phyloP scores from a whole-genome alignment of 37 sponge, comb jelly and placozoan genomes.

The Geodia barretti region DNA sequence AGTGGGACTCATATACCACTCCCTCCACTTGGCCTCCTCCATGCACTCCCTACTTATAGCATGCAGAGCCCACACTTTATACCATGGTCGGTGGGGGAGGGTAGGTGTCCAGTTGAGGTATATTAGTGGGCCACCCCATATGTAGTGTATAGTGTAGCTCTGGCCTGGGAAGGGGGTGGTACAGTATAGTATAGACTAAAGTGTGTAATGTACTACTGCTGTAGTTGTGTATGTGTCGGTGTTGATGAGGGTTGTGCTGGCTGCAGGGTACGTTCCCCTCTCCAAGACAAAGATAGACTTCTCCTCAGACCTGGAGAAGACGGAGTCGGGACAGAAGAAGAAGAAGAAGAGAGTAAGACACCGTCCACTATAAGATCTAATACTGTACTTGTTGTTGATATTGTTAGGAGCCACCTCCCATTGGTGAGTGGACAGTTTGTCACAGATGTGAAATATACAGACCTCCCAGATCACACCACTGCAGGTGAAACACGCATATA shows the following conservation, averaged over 20 bases:
- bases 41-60: background rate
- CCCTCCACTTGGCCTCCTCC: background rate
- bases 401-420: conserved; percentile 38
- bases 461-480: conserved; percentile 88
- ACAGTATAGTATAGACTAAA: no score
- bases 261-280: conserved; percentile 76
- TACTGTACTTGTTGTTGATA: background rate
- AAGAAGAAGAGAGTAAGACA: conserved; percentile 29
- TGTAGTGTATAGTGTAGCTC: no score
- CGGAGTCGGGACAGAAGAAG: conserved; percentile 14
- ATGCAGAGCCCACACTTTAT: background rate
- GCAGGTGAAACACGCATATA: conserved; percentile 47
- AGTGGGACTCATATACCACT: no score
- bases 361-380: no score
- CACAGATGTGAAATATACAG: conserved; percentile 82
- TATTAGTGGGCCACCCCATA: no score
- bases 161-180: no score
- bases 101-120: no score
- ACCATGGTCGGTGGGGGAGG: no score
- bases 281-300: conserved; percentile 80
- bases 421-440: conserved; percentile 82
- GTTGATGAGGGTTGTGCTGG: background rate
- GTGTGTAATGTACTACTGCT: no score
- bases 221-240: background rate
- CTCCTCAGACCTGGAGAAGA: conserved; percentile 64